phyloP scores from a whole-genome alignment of 2,888 invertebrate species.

The Scrobipalpa atriplicella region DNA sequence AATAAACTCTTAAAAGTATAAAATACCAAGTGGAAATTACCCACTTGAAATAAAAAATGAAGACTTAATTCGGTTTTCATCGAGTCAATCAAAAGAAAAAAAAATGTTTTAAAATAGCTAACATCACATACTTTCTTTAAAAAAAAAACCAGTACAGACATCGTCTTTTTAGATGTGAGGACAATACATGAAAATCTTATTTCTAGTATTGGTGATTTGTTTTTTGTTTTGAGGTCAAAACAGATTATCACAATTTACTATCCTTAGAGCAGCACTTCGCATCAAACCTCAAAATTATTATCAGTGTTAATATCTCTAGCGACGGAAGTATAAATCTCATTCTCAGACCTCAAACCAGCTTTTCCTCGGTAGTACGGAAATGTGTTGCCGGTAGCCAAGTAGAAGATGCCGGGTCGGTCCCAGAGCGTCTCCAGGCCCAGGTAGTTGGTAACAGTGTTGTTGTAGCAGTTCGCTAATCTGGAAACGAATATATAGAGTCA shows the following conservation, averaged over 20 bases:
- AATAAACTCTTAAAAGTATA: too few relatives aligned
- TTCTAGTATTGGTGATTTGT: too few relatives aligned
- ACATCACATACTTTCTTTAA: too few relatives aligned
- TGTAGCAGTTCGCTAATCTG: slow-evolving; percentile 57
- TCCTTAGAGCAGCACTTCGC: not conserved
- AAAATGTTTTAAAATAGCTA: too few relatives aligned
- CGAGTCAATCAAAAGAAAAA: too few relatives aligned
- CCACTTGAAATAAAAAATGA: too few relatives aligned
- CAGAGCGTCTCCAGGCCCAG: slow-evolving; percentile 65
- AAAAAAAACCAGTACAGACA: too few relatives aligned
- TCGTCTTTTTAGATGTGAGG: too few relatives aligned
- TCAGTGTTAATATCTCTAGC: slow-evolving; percentile 58
- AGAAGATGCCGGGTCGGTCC: slow-evolving; percentile 62
- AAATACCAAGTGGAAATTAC: too few relatives aligned
- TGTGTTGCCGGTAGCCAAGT: slow-evolving; percentile 63
- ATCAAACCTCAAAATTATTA: slow-evolving; percentile 51
- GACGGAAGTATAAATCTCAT: slow-evolving; percentile 63
- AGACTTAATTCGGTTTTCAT: too few relatives aligned
- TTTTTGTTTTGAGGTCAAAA: too few relatives aligned
- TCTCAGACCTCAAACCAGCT: slow-evolving; percentile 62
- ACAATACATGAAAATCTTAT: too few relatives aligned
- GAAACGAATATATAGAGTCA: not conserved
- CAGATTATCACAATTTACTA: not conserved
- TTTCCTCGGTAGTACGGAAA: slow-evolving; percentile 70
- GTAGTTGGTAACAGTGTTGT: slow-evolving; percentile 59